A percentile compares a stretch with the other conserved stretches of the same genome.
Conservation (phyloP, 2,888 invertebrate species). For the Apoda limacodes region DNA sequence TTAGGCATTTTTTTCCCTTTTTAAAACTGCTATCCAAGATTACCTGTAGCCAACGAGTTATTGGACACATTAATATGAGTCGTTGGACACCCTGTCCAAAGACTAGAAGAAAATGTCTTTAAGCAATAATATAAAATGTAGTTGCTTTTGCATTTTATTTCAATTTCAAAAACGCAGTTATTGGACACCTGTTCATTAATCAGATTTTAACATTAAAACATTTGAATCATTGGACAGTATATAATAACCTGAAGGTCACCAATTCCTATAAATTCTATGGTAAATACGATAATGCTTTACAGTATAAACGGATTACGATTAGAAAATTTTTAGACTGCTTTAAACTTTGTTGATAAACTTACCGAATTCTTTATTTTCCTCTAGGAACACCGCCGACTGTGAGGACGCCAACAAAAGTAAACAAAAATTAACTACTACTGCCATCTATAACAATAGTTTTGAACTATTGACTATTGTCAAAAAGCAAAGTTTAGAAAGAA, state of each 20-base stretch:
- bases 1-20: conserved; percentile 7
- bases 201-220: conserved; percentile 1
- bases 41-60: no score
- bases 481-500: not conserved
- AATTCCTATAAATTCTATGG: not conserved
- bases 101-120: no score
- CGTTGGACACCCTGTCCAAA: no score
- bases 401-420: not conserved
- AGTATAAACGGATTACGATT: not conserved
- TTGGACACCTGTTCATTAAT: conserved; percentile 6
- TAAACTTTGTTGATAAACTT: not conserved
- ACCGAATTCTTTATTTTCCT: not conserved
- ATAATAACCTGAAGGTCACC: not conserved
- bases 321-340: not conserved
- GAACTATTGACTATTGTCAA: not conserved
- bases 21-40: conserved; percentile 4
- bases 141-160: conserved; percentile 1
- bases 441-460: not conserved
- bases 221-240: conserved; percentile 1
- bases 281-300: not conserved
- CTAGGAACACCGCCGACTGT: not conserved
- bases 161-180: conserved; percentile 5
- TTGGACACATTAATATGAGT: no score
- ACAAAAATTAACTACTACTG: not conserved
- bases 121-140: conserved; percentile 3